Percentiles rank a stretch among this genome's conserved stretches.
These are phyloP conservation scores for Discoglossus pictus DNA, from an alignment of 2,797 vertebrate genomes.

Conservation along the genomic window DNA sequence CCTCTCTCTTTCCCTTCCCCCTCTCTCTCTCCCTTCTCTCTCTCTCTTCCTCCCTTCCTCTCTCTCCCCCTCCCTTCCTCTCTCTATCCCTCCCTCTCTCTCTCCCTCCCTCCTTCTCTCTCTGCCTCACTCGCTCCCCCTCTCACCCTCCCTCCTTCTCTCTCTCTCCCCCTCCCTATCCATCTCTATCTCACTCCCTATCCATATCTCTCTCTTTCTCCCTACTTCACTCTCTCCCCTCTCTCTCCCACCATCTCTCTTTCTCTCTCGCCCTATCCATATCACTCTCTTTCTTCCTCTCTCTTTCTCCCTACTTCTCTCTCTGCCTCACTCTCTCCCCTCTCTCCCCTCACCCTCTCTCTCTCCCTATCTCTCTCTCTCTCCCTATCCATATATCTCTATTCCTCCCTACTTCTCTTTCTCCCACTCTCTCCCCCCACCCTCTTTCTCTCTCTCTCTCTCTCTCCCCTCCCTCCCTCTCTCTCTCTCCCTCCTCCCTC, in stretches of 20 bases:
- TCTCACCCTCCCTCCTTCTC: background rate
- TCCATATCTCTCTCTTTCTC: background rate
- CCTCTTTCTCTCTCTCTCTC: background rate
- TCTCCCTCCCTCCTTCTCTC: background rate
- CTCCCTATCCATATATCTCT: background rate
- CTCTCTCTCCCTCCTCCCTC: background rate
- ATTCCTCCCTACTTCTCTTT: background rate
- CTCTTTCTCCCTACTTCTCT: background rate
- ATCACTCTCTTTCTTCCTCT: background rate
- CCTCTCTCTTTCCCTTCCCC: background rate
- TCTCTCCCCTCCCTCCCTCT: background rate
- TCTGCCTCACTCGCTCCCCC: background rate
- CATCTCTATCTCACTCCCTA: background rate
- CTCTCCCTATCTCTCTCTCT: background rate
- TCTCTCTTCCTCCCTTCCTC: background rate
- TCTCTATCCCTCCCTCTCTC: background rate
- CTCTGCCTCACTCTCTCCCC: background rate
- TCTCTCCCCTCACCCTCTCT: background rate
- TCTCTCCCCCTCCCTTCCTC: background rate
- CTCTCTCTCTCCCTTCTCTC: background rate
- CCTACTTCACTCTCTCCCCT: background rate
- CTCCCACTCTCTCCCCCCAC: background rate
- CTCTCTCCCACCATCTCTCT: background rate
- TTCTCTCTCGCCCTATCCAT: background rate
- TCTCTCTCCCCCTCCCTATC: background rate